Percentiles rank a stretch among this genome's conserved stretches.
phyloP scores from a whole-genome alignment of 2,113 vertebrate genomes.

The Boleophthalmus pectinirostris region DNA sequence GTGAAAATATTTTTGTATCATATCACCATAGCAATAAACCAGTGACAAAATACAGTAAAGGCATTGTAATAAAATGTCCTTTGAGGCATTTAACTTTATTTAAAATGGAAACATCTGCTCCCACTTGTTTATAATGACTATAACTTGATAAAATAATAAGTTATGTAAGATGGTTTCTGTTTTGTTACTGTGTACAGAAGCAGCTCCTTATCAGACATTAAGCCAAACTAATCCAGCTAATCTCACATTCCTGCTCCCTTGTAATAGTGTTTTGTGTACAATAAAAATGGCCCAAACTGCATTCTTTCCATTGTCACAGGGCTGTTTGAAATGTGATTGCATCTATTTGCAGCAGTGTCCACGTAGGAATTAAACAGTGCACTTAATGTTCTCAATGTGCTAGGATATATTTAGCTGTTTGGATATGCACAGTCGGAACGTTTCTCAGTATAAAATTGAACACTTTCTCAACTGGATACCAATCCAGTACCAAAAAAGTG shows the following conservation, averaged over 20 bases:
- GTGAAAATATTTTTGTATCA: constrained; percentile 21
- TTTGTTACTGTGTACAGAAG: constrained; percentile 19
- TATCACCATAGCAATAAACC: constrained; percentile 18
- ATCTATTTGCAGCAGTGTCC: background rate
- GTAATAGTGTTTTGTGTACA: background rate
- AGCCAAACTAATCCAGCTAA: constrained; percentile 42
- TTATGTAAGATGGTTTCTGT: constrained; percentile 2
- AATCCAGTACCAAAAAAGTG: background rate
- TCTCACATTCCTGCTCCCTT: constrained; percentile 38
- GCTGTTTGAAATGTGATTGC: constrained; percentile 20
- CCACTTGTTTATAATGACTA: background rate
- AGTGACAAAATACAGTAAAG: background rate
- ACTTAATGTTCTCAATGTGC: constrained; percentile 1
- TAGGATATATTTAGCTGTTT: background rate
- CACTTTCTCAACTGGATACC: background rate
- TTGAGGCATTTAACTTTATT: background rate
- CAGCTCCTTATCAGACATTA: constrained; percentile 31
- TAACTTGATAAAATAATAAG: constrained; percentile 6
- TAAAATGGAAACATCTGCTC: constrained; percentile 4
- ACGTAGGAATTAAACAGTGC: constrained; percentile 4
- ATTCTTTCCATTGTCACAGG: constrained; percentile 25
- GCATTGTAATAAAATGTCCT: background rate
- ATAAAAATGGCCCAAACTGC: constrained; percentile 6
- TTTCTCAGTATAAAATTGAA: background rate
- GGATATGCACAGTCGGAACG: background rate